Evolutionary conservation across 1,140 invertebrate species (phyloP), one percentile per base, ranked within the genome.

Genomic region (Orussus abietinus): DNA sequence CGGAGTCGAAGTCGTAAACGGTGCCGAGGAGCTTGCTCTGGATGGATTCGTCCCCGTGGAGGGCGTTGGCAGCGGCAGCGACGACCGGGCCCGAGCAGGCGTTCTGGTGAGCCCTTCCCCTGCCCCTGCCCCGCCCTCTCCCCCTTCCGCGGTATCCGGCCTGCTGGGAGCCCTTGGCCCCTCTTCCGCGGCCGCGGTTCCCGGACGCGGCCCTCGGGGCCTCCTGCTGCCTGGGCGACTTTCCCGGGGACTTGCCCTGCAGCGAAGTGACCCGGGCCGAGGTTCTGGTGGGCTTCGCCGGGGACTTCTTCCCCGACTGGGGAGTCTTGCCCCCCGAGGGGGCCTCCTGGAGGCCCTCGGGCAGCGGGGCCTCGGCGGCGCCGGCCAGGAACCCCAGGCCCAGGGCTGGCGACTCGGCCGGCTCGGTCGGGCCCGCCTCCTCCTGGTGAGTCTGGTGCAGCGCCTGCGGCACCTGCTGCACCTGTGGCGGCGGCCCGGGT

Each of bases 1-100:
- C 85, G 42, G 87, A 88, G 61, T 91, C 86, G 51, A 90, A 81
- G 57, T 90, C 87, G 49, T 91, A 93, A 1, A 92, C 89, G 1
- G 89, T 92, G 2, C 90, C 89, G 3, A 84, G 82, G 15, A 92
- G 73, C 65, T 88, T 88, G 55, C 82, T 86, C 38, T 83, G 81
- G 28, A 85, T 85, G 0, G 77, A 78, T 32, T 79, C 73, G 51
- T 76, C 59, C 29, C 66, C 59, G 32, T 70, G 58, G 14, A 72
- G 63, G 30, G 42, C 53, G 69, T 55, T 66, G 60, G 53, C 42
- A 66, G 49, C 57, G 62, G 54, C 53, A 64, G 38, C 22, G 1
- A 52, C 49, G 28, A 49, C 42, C 13, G 55, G 17, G 4, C 57
- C 39, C 56, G 74, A 12, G 50, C 67, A 36, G 55, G 60, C 30